These are phyloP conservation scores for Diploscapter pachys DNA, from an alignment of 1,140 invertebrate genomes.

Conservation along the genomic window DNA sequence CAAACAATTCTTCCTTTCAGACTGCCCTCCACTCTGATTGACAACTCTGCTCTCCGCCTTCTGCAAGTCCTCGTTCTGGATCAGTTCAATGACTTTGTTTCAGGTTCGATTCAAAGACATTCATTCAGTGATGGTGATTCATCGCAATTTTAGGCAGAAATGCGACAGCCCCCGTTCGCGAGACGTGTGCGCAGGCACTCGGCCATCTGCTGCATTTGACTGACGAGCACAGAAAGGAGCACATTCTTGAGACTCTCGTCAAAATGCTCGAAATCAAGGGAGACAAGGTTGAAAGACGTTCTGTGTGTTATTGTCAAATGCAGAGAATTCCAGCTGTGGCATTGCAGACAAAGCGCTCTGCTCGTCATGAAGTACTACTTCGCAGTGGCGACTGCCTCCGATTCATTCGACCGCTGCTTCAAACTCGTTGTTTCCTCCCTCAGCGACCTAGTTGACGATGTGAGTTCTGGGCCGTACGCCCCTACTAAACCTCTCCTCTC, in stretches of 20 bases:
- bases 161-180: constrained; percentile 26
- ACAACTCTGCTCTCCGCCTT: constrained; percentile 7
- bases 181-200: constrained; percentile 24
- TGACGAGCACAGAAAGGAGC: constrained; percentile 1
- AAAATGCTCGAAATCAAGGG: constrained; percentile 8
- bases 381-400: constrained; percentile 5
- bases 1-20: constrained; percentile 5
- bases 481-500: too few relatives aligned
- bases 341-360: constrained; percentile 35
- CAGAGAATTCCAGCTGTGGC: constrained; percentile 28
- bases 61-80: constrained; percentile 29
- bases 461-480: not conserved
- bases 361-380: constrained; percentile 40
- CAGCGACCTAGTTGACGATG: constrained; percentile 21
- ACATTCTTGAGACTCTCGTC: constrained; percentile 7
- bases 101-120: not conserved
- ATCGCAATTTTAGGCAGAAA: constrained; percentile 8
- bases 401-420: constrained; percentile 12
- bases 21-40: constrained; percentile 14
- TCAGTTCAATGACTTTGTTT: constrained; percentile 25
- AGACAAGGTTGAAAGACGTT: constrained; percentile 15
- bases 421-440: constrained; percentile 12
- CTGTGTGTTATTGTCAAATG: not conserved
- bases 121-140: too few relatives aligned
- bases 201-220: constrained; percentile 15